Conservation (phyloP, 1,140 invertebrate species). For the Hyphantria cunea region DNA sequence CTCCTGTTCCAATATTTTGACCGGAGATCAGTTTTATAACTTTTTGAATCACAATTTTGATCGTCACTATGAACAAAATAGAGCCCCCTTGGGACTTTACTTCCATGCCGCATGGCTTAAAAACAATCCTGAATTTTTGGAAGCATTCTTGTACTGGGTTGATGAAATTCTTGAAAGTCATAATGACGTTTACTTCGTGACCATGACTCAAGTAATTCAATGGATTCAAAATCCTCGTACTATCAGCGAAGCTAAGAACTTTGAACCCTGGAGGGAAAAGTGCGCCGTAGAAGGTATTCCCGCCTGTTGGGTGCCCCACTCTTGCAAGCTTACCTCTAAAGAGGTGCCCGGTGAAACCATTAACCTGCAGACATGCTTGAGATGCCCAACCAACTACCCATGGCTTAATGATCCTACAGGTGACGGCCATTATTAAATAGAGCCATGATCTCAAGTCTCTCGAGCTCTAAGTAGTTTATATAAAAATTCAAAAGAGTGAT, state of each 20-base stretch:
- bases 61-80: constrained; percentile 96
- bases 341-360: constrained; percentile 96
- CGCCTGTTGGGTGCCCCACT: constrained; percentile 93
- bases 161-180: constrained; percentile 94
- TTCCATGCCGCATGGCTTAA: constrained; percentile 98
- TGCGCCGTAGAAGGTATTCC: constrained; percentile 90
- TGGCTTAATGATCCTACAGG: constrained; percentile 96
- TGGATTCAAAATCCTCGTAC: constrained; percentile 97
- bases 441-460: constrained; percentile 70
- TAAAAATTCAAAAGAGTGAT: constrained; percentile 57
- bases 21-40: constrained; percentile 97
- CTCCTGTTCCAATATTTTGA: constrained; percentile 96
- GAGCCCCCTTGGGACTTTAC: constrained; percentile 95
- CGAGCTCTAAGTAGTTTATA: constrained; percentile 71
- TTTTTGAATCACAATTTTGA: constrained; percentile 98
- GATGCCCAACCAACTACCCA: constrained; percentile 96
- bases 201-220: constrained; percentile 98
- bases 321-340: constrained; percentile 94
- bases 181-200: constrained; percentile 97
- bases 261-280: constrained; percentile 97
- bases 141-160: constrained; percentile 97
- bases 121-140: constrained; percentile 96
- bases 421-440: constrained; percentile 92
- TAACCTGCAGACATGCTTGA: constrained; percentile 95
- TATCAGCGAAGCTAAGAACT: constrained; percentile 92